phyloP scores from a whole-genome alignment of 2,113 vertebrate genomes.

The Hyla sarda region DNA sequence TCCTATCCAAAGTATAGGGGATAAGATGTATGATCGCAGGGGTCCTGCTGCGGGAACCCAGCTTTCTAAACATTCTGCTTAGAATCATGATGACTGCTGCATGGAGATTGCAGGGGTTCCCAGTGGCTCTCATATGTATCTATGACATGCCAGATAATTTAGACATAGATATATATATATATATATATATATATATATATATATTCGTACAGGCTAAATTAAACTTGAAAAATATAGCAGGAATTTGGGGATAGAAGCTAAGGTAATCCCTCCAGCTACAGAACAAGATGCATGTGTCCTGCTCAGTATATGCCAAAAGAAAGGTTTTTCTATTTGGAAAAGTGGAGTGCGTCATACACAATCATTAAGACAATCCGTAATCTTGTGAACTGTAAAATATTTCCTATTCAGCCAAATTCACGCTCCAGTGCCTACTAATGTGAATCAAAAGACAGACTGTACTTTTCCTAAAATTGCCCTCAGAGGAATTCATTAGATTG shows the following conservation, averaged over 20 bases:
- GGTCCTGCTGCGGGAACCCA: too few species aligned
- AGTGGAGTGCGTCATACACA: constrained; percentile 38
- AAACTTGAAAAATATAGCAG: neutral
- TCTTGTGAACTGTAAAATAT: constrained; percentile 53
- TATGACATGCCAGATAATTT: too few species aligned
- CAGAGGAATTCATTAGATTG: constrained; percentile 49
- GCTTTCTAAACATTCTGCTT: too few species aligned
- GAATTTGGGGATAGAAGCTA: neutral
- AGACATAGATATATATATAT: too few species aligned
- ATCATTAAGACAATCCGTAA: constrained; percentile 50
- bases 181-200: too few species aligned
- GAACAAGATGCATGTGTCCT: neutral
- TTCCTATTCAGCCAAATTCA: constrained; percentile 51
- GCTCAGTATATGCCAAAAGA: neutral
- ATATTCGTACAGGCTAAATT: neutral
- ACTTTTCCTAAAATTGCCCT: constrained; percentile 54
- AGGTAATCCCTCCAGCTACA: neutral
- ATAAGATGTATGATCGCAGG: too few species aligned
- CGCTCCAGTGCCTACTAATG: constrained; percentile 44
- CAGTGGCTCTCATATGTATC: too few species aligned
- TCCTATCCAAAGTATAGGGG: too few species aligned
- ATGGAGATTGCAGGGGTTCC: too few species aligned
- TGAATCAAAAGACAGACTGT: constrained; percentile 52
- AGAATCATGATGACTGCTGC: too few species aligned
- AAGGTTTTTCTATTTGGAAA: constrained; percentile 31